Conservation (phyloP, 1,140 invertebrate genomes). For the Pemphigus obesinymphae region DNA sequence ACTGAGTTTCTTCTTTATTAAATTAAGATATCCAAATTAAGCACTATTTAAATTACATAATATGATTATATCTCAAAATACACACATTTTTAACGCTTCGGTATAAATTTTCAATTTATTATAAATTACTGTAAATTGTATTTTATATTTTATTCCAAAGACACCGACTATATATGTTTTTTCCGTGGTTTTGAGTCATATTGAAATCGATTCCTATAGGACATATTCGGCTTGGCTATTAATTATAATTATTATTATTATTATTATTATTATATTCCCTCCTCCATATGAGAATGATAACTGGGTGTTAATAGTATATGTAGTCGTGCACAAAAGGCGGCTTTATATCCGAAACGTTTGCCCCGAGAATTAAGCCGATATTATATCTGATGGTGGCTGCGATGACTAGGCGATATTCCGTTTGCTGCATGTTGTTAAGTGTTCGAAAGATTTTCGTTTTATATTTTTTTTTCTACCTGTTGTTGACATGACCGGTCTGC, state of each 20-base stretch:
- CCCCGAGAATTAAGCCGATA: conserved; percentile 38
- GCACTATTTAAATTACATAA: no score
- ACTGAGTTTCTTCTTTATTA: no score
- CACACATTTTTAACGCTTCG: no score
- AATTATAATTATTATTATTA: neutral
- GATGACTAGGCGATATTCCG: conserved; percentile 31
- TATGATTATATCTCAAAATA: no score
- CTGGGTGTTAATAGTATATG: conserved; percentile 1
- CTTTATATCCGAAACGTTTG: conserved; percentile 32
- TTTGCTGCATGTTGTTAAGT: conserved; percentile 39
- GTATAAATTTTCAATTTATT: no score
- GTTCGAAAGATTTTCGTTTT: conserved; percentile 39
- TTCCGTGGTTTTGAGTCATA: neutral
- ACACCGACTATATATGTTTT: no score
- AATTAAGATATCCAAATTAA: no score
- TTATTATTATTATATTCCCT: neutral
- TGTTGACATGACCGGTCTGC: conserved; percentile 35
- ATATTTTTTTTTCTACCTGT: conserved; percentile 39
- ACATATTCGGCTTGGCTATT: neutral
- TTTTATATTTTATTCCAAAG: no score
- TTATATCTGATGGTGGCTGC: conserved; percentile 40
- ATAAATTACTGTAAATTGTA: no score
- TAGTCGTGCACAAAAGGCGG: conserved; percentile 36
- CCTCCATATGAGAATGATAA: neutral
- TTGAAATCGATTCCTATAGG: neutral